Base-by-base conservation (phyloP, 1,140 invertebrate species). In the Trachymyrmex septentrionalis region DNA sequence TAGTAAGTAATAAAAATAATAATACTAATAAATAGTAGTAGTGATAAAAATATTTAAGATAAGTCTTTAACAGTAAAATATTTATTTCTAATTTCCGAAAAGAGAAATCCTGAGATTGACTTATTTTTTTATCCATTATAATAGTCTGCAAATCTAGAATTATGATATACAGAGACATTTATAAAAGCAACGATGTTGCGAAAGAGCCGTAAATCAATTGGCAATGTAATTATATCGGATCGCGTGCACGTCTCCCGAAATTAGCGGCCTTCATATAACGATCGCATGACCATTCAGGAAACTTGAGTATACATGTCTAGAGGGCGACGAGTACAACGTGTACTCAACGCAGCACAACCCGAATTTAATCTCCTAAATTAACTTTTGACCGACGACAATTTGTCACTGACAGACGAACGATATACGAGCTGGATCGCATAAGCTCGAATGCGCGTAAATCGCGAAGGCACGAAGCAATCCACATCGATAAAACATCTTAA, bases 301-400 rank as follows among this genome's bases (percentile, higher is more conserved):
- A 72, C 53, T 24, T 73, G 34, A 57, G 16, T 55, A 72, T 48
- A 71, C 21, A 24, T 48, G 12, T 19, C 21, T 44, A 59, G 12
- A 5, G 16, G 24, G 50, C 64, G 19, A 78, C 61, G 48, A 80
- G 27, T 80, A 55, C 64, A 34, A 21, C 19, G 21, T 10, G 48
- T 81, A 69, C 14, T 67, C 30, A 50, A 48, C 14, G 48, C 67
- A 38, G n/a, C 12, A 44, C 2, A 19, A 34, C 12, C 14, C 55
- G 67, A 72, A 59, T 72, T 69, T 59, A 69, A 82, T 73, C 16
- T 82, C 67, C 38, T 12, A 72, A 82, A 82, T 82, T 72, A 82
- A 82, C 55, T 69, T 69, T 61, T 27, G 67, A 59, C 66, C 34
- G 66, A 24, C 48, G 38, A 59, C 53, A 16, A 72, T 82, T 82